Evolutionary conservation across 2,797 vertebrate genomes (phyloP).

Genomic region (Pipistrellus nathusii): DNA sequence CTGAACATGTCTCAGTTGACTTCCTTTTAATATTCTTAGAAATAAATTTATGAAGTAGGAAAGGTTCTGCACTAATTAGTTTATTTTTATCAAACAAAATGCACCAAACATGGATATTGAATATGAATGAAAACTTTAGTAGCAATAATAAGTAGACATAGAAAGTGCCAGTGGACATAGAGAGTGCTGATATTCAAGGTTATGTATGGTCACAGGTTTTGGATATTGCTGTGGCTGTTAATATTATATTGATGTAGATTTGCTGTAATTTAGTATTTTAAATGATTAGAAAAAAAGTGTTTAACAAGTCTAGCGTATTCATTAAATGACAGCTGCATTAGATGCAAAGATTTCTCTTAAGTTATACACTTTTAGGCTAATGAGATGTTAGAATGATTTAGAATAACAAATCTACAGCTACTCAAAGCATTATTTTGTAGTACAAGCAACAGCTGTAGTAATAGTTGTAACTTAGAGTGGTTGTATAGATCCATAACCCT

Average conservation of each 20-base stretch:
- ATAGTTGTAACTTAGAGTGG: not conserved
- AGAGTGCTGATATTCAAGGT: constrained; percentile 44
- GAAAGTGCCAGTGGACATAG: constrained; percentile 30
- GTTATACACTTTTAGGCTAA: not conserved
- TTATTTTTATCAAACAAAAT: constrained; percentile 82
- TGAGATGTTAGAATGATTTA: not conserved
- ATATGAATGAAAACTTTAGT: constrained; percentile 74
- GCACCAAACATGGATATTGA: constrained; percentile 49
- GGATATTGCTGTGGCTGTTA: not conserved
- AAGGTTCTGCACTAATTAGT: constrained; percentile 72
- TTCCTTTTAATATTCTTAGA: constrained; percentile 82
- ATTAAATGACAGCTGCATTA: constrained; percentile 60
- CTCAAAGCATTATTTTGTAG: not conserved
- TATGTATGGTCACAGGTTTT: not conserved
- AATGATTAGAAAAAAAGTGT: constrained; percentile 66
- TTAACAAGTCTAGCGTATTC: not conserved
- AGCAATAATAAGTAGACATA: constrained; percentile 63
- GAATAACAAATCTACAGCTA: not conserved
- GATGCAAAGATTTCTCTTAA: constrained; percentile 18
- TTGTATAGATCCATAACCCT: not conserved
- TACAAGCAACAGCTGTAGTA: not conserved
- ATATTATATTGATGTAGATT: constrained; percentile 13
- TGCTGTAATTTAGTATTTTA: constrained; percentile 48
- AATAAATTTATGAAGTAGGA: constrained; percentile 80
- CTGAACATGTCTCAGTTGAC: constrained; percentile 78